phyloP scores from a whole-genome alignment of 37 sponge, comb jelly and placozoan genomes.

The Hexactinellida sp. region DNA sequence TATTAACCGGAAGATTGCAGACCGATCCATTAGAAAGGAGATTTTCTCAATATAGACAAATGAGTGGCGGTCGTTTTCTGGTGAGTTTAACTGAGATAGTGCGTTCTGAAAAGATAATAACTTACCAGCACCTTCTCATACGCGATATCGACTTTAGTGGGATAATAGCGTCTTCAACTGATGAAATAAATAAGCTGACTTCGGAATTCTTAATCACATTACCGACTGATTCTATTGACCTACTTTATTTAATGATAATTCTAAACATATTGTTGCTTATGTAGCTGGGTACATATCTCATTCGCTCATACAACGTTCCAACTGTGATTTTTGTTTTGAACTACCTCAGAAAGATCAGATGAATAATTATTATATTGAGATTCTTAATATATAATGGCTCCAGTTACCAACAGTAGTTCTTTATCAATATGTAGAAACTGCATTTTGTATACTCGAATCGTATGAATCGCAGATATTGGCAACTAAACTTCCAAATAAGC shows the following conservation, averaged over 20 bases:
- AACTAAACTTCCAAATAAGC: no score
- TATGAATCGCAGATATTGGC: no score
- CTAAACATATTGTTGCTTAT: no score
- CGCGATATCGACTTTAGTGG: slow-evolving; percentile 5
- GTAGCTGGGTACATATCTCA: no score
- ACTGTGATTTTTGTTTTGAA: no score
- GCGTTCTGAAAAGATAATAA: slow-evolving; percentile 8
- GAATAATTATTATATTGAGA: background rate
- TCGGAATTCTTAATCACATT: background rate
- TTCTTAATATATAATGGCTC: no score
- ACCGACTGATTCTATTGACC: background rate
- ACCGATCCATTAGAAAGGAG: slow-evolving; percentile 8
- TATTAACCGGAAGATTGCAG: background rate
- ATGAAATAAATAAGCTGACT: background rate
- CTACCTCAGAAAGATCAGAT: background rate
- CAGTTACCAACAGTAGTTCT: no score
- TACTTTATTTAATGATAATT: background rate
- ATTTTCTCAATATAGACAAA: background rate
- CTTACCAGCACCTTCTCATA: background rate
- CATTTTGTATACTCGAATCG: no score
- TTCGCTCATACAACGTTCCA: no score
- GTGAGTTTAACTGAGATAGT: slow-evolving; percentile 4
- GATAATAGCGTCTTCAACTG: background rate
- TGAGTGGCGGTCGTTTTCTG: slow-evolving; percentile 15
- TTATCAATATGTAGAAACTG: no score